Conservation (phyloP, 2,888 invertebrate species). For the Salpingus planirostris region DNA sequence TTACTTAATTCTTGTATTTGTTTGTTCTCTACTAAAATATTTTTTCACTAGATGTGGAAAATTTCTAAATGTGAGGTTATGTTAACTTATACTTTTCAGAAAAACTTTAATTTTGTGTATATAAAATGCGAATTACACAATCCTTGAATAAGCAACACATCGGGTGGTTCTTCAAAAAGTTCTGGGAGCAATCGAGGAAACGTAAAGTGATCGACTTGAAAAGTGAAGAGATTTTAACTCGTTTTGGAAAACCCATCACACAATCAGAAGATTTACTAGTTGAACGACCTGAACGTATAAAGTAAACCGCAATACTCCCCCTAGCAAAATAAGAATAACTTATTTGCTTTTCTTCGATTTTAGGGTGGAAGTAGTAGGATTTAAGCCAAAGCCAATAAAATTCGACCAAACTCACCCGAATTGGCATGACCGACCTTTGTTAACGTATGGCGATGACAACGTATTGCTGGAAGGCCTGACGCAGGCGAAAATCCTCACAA, state of each 20-base stretch:
- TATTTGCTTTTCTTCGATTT: no score
- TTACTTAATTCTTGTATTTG: no score
- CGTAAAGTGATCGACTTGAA: conserved; percentile 49
- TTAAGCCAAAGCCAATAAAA: conserved; percentile 38
- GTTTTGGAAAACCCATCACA: conserved; percentile 51
- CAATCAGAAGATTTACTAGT: conserved; percentile 53
- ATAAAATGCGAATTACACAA: no score
- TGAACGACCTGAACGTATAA: conserved; percentile 34
- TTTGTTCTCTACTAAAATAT: no score
- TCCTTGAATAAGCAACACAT: conserved; percentile 68
- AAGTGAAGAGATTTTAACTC: conserved; percentile 46
- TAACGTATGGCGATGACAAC: conserved; percentile 51
- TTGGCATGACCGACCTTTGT: conserved; percentile 54
- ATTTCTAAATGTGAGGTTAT: no score
- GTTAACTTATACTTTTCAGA: no score
- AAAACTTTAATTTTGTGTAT: no score
- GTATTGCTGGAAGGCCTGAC: conserved; percentile 62
- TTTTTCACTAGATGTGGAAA: no score
- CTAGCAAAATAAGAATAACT: no score
- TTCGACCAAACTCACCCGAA: conserved; percentile 54
- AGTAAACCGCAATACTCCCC: conserved; percentile 23
- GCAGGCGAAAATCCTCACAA: conserved; percentile 77
- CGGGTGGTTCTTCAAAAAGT: conserved; percentile 60
- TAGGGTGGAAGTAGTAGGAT: no score
- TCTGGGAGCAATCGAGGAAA: conserved; percentile 63